Conservation (phyloP, 2,888 invertebrate genomes). For the Eudasyphora cyanicolor region DNA sequence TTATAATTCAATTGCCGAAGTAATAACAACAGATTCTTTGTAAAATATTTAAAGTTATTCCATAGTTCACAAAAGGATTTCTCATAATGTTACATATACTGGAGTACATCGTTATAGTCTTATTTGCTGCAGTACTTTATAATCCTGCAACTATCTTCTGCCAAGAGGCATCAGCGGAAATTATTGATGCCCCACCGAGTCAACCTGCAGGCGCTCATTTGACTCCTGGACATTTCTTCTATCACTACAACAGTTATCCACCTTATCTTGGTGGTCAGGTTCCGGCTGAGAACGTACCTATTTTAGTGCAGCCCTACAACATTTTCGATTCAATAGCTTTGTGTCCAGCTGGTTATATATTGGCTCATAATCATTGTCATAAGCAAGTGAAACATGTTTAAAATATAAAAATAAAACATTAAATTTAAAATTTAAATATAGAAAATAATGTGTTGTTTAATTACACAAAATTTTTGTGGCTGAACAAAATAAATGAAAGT, state of each 20-base stretch:
- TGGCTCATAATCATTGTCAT: conserved; percentile 75
- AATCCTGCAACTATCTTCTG: background rate
- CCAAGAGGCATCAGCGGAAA: background rate
- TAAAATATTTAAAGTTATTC: too few species aligned
- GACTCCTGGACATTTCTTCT: background rate
- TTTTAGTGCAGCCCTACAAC: conserved; percentile 72
- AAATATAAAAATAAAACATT: conserved; percentile 21
- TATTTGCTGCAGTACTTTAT: background rate
- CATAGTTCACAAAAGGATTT: background rate
- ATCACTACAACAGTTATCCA: conserved; percentile 40
- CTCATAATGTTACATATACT: background rate
- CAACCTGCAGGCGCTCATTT: conserved; percentile 7
- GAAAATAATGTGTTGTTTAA: too few species aligned
- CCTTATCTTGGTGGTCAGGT: conserved; percentile 27
- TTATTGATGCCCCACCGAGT: background rate
- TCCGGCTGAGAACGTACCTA: background rate
- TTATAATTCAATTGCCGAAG: background rate
- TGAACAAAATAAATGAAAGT: too few species aligned
- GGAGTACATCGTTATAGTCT: background rate
- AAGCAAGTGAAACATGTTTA: conserved; percentile 70
- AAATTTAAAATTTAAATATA: too few species aligned
- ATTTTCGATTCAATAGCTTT: conserved; percentile 70
- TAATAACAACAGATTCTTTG: background rate
- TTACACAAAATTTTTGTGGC: too few species aligned
- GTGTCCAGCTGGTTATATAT: conserved; percentile 73